Evolutionary conservation across 2,113 vertebrate genomes (phyloP).

Genomic region (Columbina picui): DNA sequence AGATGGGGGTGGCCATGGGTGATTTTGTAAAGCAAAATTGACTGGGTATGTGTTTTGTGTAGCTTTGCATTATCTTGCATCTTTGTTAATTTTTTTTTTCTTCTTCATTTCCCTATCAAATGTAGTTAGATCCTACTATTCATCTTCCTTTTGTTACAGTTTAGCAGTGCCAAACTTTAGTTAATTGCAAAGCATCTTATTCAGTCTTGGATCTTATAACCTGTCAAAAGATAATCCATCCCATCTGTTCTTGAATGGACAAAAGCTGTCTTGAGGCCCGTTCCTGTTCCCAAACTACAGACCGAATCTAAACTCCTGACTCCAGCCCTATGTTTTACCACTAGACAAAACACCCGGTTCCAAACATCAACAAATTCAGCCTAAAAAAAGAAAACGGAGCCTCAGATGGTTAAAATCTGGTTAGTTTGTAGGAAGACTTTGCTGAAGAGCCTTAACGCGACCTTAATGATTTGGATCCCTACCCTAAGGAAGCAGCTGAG

Average conservation of each 20-base stretch:
- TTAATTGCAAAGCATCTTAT: background rate
- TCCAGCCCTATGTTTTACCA: background rate
- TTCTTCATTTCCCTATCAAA: background rate
- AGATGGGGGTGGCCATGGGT: background rate
- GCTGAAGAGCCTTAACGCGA: background rate
- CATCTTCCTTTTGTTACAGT: background rate
- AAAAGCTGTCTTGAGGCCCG: slow-evolving; percentile 6
- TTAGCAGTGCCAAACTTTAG: background rate
- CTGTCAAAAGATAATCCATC: background rate
- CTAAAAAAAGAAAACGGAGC: background rate
- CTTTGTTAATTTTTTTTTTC: background rate
- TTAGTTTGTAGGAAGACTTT: background rate
- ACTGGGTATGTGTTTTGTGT: background rate
- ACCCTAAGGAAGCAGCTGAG: background rate
- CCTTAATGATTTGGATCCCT: background rate
- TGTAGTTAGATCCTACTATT: background rate
- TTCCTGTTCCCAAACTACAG: background rate
- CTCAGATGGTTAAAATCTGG: background rate
- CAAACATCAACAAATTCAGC: background rate
- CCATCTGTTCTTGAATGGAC: background rate
- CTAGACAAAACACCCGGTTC: background rate
- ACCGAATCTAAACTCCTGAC: background rate
- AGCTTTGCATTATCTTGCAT: background rate
- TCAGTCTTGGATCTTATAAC: background rate
- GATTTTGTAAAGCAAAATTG: background rate